Evolutionary conservation across 2,113 vertebrate species (phyloP), one percentile per base, ranked within the genome.

Genomic region (Colossoma macropomum): DNA sequence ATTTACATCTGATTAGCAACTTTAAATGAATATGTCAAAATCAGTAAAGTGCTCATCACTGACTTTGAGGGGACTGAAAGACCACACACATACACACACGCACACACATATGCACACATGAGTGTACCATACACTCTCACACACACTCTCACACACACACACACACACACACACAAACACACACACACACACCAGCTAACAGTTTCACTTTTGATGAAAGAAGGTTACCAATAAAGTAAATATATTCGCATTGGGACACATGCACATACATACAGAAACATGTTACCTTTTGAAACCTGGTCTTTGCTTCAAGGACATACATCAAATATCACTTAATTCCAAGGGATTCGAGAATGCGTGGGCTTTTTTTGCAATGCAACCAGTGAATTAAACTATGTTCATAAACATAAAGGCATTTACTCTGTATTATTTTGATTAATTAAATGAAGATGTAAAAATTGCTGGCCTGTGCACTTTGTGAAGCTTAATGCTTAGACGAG

Each of bases 1-100:
- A 94, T 94, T 93, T 94, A 91, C 92, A 93, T 93, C 91, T 93
- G 91, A 94, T 94, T 93, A 94, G 89, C 91, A 90, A 92, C 91
- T 92, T 93, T 93, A 93, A 93, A 93, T 93, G 89, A 94, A 92
- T 85, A 92, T 88, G 90, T 93, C 92, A 94, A 90, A 93, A 91
- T 91, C 88, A 82, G 79, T 84, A 90, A 91, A 89, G 84, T 83
- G 85, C 84, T 89, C 84, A 83, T 84, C 75, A 71, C 85, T 88
- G 91, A 89, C 88, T 89, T 83, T 68, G 76, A 80, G 63, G 73
- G n/a, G 62, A 66, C 38, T 70, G 27, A 70, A 74, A 70, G 70
- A 69, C 71, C 25, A 50, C 27, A 79, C 60, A 70, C 77, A 74
- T 17, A 72, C 54, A 38, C 70, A 48, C 71, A 52, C 65, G 25